Evolutionary conservation across 1,140 invertebrate species (phyloP), one percentile per base, ranked within the genome.

Genomic region (Eumaeus atala): DNA sequence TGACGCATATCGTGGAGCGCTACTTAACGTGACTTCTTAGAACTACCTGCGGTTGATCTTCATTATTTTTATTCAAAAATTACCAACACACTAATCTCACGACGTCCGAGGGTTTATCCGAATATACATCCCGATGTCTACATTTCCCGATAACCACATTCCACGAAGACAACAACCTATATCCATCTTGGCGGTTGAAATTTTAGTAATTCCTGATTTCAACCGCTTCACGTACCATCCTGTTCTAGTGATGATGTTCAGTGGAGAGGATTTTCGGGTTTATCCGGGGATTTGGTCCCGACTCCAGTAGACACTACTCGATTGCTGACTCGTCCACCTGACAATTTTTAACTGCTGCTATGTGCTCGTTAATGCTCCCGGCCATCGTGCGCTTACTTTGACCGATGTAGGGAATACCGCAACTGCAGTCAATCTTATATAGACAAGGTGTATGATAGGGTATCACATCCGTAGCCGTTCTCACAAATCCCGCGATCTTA

Each of bases 311-410:
- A 53, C 56, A 33, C 44, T 54, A 37, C 12, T 16, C 28, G 2
- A 60, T 38, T 21, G 54, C 47, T 1, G 21, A 50, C 11, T 50
- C 50, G 11, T 49, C 11, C 9, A 34, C 7, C 21, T 56, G 37
- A n/a, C 3, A 4, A 33, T 56, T 56, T 37, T 56, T 56, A 6
- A 56, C 54, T 28, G 47, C 54, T 6, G 21, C 18, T 38, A 56
- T 56, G 35, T 56, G 47, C 40, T 56, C 47, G n/a, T 56, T 56
- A 10, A 56, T 21, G 14, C 55, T 34, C 14, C 11, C n/a, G n/a
- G n/a, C n/a, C n/a, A n/a, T n/a, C n/a, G n/a, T n/a, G n/a, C n/a
- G n/a, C n/a, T n/a, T n/a, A n/a, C n/a, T n/a, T n/a, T n/a, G n/a
- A n/a, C n/a, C n/a, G n/a, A n/a, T n/a, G n/a, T n/a, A n/a, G n/a